A percentile compares a stretch with the other conserved stretches of the same genome.
These are phyloP conservation scores for Platygyra sinensis DNA, from an alignment of 64 coral and sea anemone genomes.

Conservation along the genomic window DNA sequence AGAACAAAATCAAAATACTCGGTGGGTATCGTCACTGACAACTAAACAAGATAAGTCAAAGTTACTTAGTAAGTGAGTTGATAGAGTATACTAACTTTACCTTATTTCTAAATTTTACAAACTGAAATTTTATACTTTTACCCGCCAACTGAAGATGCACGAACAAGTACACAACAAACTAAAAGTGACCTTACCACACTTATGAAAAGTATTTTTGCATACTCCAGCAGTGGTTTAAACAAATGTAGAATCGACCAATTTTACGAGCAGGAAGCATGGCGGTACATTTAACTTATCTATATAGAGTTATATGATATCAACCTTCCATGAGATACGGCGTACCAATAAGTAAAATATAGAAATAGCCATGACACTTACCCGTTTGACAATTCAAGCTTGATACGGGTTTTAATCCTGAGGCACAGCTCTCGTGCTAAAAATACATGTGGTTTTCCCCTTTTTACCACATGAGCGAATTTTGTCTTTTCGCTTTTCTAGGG, in stretches of 20 bases:
- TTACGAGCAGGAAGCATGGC: background rate
- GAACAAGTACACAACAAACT: background rate
- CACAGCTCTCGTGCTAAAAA: conserved; percentile 28
- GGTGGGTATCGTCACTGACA: background rate
- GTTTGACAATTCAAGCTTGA: conserved; percentile 14
- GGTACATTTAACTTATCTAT: background rate
- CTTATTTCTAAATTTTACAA: background rate
- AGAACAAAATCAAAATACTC: conserved; percentile 21
- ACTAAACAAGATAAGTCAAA: background rate
- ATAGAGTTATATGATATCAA: conserved; percentile 2
- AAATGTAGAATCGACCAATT: background rate
- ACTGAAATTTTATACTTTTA: background rate
- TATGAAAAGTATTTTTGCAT: background rate
- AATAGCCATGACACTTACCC: conserved; percentile 41
- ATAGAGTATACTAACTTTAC: background rate
- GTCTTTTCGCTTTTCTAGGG: conserved; percentile 11
- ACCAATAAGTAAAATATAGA: background rate
- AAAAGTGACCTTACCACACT: background rate
- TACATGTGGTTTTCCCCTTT: background rate
- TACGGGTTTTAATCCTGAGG: conserved; percentile 50
- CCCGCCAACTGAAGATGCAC: background rate
- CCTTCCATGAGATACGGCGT: background rate
- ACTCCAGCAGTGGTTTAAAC: background rate
- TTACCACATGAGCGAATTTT: conserved; percentile 42
- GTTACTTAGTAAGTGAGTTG: background rate